A percentile compares a stretch with the other conserved stretches of the same genome.
These are phyloP conservation scores for Raja brachyura DNA, from an alignment of 2,113 vertebrate species.

Conservation along the genomic window DNA sequence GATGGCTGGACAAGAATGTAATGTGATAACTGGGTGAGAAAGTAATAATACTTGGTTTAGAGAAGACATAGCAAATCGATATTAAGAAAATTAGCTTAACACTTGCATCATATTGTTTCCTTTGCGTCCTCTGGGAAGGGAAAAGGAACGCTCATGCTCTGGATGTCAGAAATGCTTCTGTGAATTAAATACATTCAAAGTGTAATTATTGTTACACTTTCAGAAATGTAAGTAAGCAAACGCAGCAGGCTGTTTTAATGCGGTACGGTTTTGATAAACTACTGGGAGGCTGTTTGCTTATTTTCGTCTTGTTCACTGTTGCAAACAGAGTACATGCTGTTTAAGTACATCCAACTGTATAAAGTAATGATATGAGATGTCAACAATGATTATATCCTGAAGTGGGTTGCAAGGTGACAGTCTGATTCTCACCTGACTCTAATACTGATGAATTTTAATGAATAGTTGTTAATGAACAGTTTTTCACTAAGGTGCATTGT, in stretches of 20 bases:
- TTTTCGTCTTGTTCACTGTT: not conserved
- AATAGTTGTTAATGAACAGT: not conserved
- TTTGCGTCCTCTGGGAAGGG: too few species aligned
- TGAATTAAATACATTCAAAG: not conserved
- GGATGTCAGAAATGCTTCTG: not conserved
- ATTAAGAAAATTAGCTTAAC: too few species aligned
- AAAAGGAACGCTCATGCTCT: too few species aligned
- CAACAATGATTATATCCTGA: not conserved
- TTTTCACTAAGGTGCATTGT: not conserved
- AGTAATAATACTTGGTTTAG: too few species aligned
- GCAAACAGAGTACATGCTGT: not conserved
- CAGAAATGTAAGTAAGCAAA: not conserved
- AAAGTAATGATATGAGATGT: not conserved
- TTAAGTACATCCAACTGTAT: not conserved
- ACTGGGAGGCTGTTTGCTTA: not conserved
- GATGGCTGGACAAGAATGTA: too few species aligned
- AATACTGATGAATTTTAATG: not conserved
- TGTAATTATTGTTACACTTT: not conserved
- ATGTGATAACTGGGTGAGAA: too few species aligned
- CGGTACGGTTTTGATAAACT: too few species aligned
- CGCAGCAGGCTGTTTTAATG: not conserved
- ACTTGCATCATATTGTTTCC: too few species aligned
- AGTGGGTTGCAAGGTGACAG: not conserved
- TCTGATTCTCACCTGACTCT: not conserved
- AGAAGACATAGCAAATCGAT: too few species aligned